Evolutionary conservation across 2,113 vertebrate species (phyloP).

Genomic region (Puffinus mauretanicus): DNA sequence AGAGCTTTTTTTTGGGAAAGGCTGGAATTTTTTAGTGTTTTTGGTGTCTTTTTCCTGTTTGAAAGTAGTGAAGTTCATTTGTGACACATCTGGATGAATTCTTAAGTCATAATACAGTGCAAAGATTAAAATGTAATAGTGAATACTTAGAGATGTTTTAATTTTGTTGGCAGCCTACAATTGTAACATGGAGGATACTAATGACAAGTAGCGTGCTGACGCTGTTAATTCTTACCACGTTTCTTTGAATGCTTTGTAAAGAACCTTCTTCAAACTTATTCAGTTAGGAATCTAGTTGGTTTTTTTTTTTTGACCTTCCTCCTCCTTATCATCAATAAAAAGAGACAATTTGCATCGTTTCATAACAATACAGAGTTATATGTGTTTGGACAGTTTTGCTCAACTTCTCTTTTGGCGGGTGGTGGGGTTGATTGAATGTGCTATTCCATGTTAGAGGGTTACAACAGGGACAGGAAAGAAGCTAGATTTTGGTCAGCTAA

Average conservation of each 20-base stretch:
- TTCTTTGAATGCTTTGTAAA: background rate
- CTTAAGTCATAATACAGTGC: background rate
- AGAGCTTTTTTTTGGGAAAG: background rate
- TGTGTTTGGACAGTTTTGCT: background rate
- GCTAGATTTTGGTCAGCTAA: background rate
- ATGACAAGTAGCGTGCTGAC: background rate
- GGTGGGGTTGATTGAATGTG: background rate
- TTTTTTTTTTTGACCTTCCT: background rate
- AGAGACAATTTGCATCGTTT: fast-evolving
- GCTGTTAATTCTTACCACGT: background rate
- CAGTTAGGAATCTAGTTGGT: background rate
- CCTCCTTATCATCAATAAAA: background rate
- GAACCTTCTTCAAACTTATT: background rate
- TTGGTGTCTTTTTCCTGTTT: background rate
- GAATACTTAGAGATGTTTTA: background rate
- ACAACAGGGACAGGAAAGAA: background rate
- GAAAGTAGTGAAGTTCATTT: background rate
- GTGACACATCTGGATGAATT: slow-evolving; percentile 11
- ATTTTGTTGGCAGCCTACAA: background rate
- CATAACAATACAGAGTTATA: background rate
- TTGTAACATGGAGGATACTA: background rate
- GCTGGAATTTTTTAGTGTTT: background rate
- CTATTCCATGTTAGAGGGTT: background rate
- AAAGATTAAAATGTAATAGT: slow-evolving; percentile 2
- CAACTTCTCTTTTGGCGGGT: background rate